Base-by-base conservation (phyloP, 1,140 invertebrate species). In the Pissodes strobi region DNA sequence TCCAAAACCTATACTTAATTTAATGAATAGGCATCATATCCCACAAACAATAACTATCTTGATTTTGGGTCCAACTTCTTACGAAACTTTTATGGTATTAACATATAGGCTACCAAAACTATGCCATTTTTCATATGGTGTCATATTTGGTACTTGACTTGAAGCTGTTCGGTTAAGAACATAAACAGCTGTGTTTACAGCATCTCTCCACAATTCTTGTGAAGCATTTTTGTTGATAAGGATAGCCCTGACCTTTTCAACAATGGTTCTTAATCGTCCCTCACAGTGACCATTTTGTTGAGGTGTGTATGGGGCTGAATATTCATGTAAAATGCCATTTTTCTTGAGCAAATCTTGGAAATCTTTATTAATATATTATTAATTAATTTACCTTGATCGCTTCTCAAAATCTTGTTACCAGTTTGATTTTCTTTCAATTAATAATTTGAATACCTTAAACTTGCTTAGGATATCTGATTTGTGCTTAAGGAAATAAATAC, bases 161-260 rank as follows among this genome's bases (percentile, higher is more conserved):
- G 59, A 62, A 15, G 68, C 79, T 18, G 77, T 73, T 37, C 53
- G 19, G 15, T 57, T 64, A 15, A 57, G 17, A 21, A 62, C 13
- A 38, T 78, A 78, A 12, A 72, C 74, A 17, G 76, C 76, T 1
- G 76, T 80, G 25, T 72, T 69, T 0, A 79, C 67, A 4, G 81
- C 80, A 74, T 84, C 81, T 3, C 74, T 78, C 82, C 81, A 84
- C 41, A 79, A 70, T 5, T 61, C 23, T 37, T 76, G 69, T 15
- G 72, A 69, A 15, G 83, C 55, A 23, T 76, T 58, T n/a, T 73
- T 68, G 6, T 69, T 63, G 9, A 73, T 27, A 1, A 83, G 43
- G 77, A 82, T 78, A 12, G 61, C 4, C 30, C 77, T 48, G 0
- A 77, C 79, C 45, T 49, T 69, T 27, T 83, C 78, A 0, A 79